Percentiles rank a stretch among this genome's conserved stretches.
Evolutionary conservation across 2,888 invertebrate genomes (phyloP).

Genomic region (Pocota personata): DNA sequence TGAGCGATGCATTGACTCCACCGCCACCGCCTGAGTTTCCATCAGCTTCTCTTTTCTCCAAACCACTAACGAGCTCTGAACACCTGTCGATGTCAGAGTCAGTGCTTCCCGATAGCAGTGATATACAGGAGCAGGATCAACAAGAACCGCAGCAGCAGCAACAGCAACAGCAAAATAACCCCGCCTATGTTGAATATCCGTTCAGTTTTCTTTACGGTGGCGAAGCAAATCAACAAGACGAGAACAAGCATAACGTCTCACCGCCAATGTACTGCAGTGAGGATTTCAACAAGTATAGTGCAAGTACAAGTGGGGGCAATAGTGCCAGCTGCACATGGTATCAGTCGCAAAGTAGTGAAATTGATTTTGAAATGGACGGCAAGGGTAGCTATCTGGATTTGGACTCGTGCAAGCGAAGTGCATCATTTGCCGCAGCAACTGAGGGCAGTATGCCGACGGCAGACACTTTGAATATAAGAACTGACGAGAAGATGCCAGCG

Average conservation of each 20-base stretch:
- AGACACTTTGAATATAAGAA: constrained; percentile 88
- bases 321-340: constrained; percentile 65
- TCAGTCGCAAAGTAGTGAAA: constrained; percentile 76
- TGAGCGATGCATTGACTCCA: constrained; percentile 28
- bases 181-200: constrained; percentile 77
- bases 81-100: constrained; percentile 76
- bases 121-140: constrained; percentile 53
- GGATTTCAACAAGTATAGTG: constrained; percentile 64
- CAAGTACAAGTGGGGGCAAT: constrained; percentile 56
- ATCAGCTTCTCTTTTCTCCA: constrained; percentile 75
- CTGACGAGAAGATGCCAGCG: constrained; percentile 94
- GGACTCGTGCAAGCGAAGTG: constrained; percentile 81
- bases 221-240: constrained; percentile 60
- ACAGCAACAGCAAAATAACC: constrained; percentile 68
- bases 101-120: constrained; percentile 45
- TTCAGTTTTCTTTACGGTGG: constrained; percentile 77
- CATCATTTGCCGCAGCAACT: constrained; percentile 81
- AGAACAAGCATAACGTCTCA: constrained; percentile 44
- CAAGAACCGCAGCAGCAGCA: constrained; percentile 38
- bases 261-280: constrained; percentile 67
- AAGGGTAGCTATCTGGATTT: constrained; percentile 81
- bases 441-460: constrained; percentile 80
- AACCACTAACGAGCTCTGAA: constrained; percentile 77
- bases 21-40: constrained; percentile 48
- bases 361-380: constrained; percentile 80